Percentiles rank a stretch among this genome's conserved stretches.
These are phyloP conservation scores for Alethe diademata DNA, from an alignment of 2,113 vertebrate genomes.

Conservation along the genomic window DNA sequence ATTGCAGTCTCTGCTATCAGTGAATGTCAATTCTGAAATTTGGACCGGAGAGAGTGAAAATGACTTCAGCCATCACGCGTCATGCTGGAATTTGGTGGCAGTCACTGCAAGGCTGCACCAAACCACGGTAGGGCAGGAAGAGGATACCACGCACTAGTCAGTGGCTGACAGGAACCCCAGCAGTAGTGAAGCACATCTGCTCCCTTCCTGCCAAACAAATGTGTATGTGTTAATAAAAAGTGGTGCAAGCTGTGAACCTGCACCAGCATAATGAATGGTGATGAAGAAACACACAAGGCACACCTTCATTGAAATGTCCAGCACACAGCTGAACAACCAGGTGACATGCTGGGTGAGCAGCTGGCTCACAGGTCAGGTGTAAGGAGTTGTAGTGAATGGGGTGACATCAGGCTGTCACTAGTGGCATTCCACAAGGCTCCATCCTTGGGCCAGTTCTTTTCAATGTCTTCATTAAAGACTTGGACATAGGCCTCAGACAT, in stretches of 20 bases:
- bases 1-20: not conserved
- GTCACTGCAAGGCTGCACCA: not conserved
- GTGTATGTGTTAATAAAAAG: rapidly evolving
- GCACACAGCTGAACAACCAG: not conserved
- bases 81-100: not conserved
- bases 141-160: rapidly evolving
- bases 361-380: not conserved
- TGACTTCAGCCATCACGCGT: not conserved
- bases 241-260: not conserved
- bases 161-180: not conserved
- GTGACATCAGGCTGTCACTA: not conserved
- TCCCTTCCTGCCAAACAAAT: not conserved
- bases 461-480: not conserved
- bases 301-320: not conserved
- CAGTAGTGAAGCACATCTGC: not conserved
- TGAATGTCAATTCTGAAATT: not conserved
- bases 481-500: not conserved
- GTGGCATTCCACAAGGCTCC: not conserved
- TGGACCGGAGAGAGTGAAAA: not conserved
- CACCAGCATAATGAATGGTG: not conserved
- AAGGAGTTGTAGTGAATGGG: not conserved
- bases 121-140: not conserved
- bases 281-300: not conserved
- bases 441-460: not conserved
- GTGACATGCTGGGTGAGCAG: not conserved